phyloP scores from a whole-genome alignment of 2,797 vertebrate species.

The Falco peregrinus region DNA sequence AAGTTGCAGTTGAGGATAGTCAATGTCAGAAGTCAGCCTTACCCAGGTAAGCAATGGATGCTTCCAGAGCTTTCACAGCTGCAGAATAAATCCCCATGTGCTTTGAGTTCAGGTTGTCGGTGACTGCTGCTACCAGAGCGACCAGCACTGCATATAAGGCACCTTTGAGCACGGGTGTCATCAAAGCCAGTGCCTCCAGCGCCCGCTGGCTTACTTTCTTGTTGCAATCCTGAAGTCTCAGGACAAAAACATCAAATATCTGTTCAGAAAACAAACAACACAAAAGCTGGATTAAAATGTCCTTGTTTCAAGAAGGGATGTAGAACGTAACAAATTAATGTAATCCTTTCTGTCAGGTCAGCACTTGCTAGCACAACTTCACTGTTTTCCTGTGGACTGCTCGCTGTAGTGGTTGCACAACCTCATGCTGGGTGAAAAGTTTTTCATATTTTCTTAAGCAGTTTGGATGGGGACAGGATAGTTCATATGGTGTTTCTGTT shows the following conservation, averaged over 20 bases:
- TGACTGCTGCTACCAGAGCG: constrained; percentile 38
- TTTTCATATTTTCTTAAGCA: background rate
- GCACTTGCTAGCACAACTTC: background rate
- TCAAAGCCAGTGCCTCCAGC: constrained; percentile 38
- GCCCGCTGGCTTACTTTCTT: constrained; percentile 76
- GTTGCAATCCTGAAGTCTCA: constrained; percentile 74
- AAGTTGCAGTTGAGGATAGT: background rate
- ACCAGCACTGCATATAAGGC: constrained; percentile 63
- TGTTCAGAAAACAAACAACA: constrained; percentile 31
- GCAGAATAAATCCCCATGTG: constrained; percentile 53
- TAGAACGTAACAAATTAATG: background rate
- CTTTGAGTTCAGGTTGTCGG: constrained; percentile 77
- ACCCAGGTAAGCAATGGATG: constrained; percentile 65
- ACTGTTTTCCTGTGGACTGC: background rate
- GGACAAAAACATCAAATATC: constrained; percentile 75
- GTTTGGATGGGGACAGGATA: background rate
- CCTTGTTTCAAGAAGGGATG: background rate
- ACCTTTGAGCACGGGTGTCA: constrained; percentile 58
- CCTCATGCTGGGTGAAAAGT: background rate
- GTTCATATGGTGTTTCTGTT: background rate
- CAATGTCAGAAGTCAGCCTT: background rate
- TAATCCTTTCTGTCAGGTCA: background rate
- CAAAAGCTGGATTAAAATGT: background rate
- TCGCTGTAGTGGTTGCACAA: background rate
- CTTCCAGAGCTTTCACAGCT: constrained; percentile 44